Percentiles rank a stretch among this genome's conserved stretches.
These are phyloP conservation scores for Caenorhabditis sinica DNA, from an alignment of 2,888 invertebrate genomes.

Conservation along the genomic window DNA sequence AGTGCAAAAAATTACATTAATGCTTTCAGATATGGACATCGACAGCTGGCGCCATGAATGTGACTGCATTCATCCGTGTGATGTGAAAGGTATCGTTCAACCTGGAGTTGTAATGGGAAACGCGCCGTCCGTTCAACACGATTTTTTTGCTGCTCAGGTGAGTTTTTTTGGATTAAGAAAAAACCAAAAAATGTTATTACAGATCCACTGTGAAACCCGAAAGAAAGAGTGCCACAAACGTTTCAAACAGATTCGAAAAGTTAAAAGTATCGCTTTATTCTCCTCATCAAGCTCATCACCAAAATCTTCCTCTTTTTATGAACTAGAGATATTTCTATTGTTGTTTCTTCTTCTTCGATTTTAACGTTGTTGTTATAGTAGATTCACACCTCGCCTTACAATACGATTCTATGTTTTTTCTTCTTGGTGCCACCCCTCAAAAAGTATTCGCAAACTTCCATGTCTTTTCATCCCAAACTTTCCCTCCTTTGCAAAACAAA, in stretches of 20 bases:
- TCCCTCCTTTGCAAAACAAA: conserved; percentile 2
- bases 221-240: conserved; percentile 60
- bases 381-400: conserved; percentile 18
- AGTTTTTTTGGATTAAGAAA: neutral
- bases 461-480: neutral
- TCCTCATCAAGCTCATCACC: conserved; percentile 16
- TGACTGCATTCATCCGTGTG: conserved; percentile 82
- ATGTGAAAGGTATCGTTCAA: conserved; percentile 72
- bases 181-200: conserved; percentile 4
- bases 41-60: conserved; percentile 72
- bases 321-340: conserved; percentile 19
- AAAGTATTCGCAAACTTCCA: neutral
- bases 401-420: neutral
- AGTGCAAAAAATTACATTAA: conserved; percentile 5
- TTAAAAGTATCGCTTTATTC: conserved; percentile 1
- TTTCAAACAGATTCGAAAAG: conserved; percentile 35
- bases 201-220: conserved; percentile 76
- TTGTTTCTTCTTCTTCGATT: conserved; percentile 41
- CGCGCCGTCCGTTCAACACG: conserved; percentile 71
- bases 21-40: conserved; percentile 80
- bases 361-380: conserved; percentile 41
- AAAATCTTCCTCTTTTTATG: conserved; percentile 1
- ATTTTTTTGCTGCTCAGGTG: conserved; percentile 78
- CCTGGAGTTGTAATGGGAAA: conserved; percentile 41
- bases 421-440: neutral